Evolutionary conservation across 2,888 invertebrate species (phyloP).

Genomic region (Melieria crassipennis): DNA sequence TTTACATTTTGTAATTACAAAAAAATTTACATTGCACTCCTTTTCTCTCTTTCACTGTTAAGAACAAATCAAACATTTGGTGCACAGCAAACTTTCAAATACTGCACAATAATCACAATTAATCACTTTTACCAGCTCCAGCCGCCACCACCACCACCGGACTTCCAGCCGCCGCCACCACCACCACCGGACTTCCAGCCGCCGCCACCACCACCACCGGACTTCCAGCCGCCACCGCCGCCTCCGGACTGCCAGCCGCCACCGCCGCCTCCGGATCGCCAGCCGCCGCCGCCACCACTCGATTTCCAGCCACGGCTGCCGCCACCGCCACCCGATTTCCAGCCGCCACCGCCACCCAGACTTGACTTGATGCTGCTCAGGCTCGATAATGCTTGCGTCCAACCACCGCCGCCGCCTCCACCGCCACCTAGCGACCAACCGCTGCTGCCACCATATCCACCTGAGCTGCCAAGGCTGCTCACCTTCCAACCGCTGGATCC

Average conservation of each 20-base stretch:
- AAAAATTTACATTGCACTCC: background rate
- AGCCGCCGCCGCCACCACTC: constrained; percentile 45
- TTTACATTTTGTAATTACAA: constrained; percentile 6
- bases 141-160: constrained; percentile 40
- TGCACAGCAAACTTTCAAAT: background rate
- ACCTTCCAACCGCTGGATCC: constrained; percentile 44
- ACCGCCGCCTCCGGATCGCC: constrained; percentile 45
- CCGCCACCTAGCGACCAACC: constrained; percentile 42
- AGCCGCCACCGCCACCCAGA: constrained; percentile 44
- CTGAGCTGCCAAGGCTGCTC: constrained; percentile 24
- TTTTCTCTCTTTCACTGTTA: no score
- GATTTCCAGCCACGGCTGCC: constrained; percentile 42
- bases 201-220: constrained; percentile 40
- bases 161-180: constrained; percentile 47
- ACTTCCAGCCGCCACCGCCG: constrained; percentile 44
- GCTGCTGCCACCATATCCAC: constrained; percentile 38
- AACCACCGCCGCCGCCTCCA: constrained; percentile 41
- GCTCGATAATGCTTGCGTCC: constrained; percentile 14
- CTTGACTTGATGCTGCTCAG: constrained; percentile 38
- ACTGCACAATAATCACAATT: background rate
- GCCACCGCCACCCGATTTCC: constrained; percentile 45
- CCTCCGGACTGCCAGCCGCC: constrained; percentile 27
- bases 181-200: constrained; percentile 39
- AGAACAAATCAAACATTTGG: background rate
- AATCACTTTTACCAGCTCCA: background rate